Evolutionary conservation across 1,140 invertebrate genomes (phyloP), one percentile per base, ranked within the genome.

Genomic region (Drosophila willistoni): DNA sequence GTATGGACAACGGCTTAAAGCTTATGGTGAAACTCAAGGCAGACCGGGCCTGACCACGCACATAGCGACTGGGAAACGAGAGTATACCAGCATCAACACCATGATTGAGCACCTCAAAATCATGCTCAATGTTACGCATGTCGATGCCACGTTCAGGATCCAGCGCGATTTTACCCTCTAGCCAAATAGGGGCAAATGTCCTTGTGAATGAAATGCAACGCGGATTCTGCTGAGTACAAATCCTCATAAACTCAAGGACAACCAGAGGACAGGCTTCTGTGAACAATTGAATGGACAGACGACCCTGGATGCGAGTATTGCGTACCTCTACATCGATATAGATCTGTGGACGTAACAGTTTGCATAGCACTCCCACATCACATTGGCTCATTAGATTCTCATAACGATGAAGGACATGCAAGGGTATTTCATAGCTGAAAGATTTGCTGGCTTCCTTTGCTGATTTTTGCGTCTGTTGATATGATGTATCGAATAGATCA

Each of bases 201-300:
- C 89, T 78, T 13, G 72, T 71, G 36, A 90, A 86, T 10, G 12
- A 7, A 5, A 90, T 77, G 34, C 56, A 29, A 0, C 39, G 44
- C 7, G 6, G 39, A 6, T 42, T 55, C 9, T 33, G 72, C 1
- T 68, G 57, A 1, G 74, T 81, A 56, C 89, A 90, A 54, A 81
- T 39, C 17, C 89, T 73, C 74, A 90, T 84, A 34, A 90, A 91
- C 22, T 89, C 75, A 5, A 90, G 63, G 2, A 90, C 89, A 7
- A 91, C 71, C 25, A 91, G 64, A 0, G 89, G 89, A 59, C 89
- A 90, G 25, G 89, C 89, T 60, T 90, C 89, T 7, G 89, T 90
- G 59, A 91, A 90, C 4, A 90, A 71, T 63, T 90, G 89, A 33
- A 90, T 82, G 29, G 12, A 9, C 1, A 90, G 73, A 1, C 89